Evolutionary conservation across 2,797 vertebrate species (phyloP), one percentile per base, ranked within the genome.

Genomic region (Buphagus erythrorhynchus): DNA sequence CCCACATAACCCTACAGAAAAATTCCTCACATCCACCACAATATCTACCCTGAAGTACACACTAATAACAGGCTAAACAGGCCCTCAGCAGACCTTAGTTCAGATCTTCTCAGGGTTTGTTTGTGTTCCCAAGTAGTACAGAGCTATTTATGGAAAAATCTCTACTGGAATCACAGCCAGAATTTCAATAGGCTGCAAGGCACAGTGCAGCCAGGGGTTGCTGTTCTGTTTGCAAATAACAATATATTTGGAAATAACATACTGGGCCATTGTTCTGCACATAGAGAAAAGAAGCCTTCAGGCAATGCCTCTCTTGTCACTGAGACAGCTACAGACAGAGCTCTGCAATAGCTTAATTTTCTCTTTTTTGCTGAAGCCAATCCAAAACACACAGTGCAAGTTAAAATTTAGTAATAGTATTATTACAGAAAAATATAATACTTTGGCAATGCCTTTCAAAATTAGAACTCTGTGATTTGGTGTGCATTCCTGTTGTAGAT

Each of bases 111-210:
- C 90, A 86, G 79, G 78, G 61, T 61, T 85, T 84, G 94, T 88
- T 94, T 96, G 93, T 94, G 94, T 82, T 86, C 76, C 11, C 4
- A 80, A 95, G 86, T 66, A 84, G 88, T 58, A 62, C 72, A 58
- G 65, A 93, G 93, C 92, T 97, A 97, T 97, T 97, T 97, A 92
- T 95, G 96, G 96, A 91, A 90, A 91, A 90, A 86, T 69, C 93
- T 86, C 96, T 59, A 84, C 95, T 95, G 94, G 81, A 96, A 82
- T 93, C 86, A 13, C 88, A 80, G 94, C 65, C 96, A 95, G 97
- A 66, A 96, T 95, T 94, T 95, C 91, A 96, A 96, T 93, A 43
- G 88, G 90, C 91, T 93, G 58, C 77, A 35, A 15, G 13, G 88
- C 84, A 80, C 61, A 69, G 86, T 73, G 86, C 57, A 93, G 84